Base-by-base conservation (phyloP, 2,888 invertebrate genomes). In the Pseudeuparius sepicola region DNA sequence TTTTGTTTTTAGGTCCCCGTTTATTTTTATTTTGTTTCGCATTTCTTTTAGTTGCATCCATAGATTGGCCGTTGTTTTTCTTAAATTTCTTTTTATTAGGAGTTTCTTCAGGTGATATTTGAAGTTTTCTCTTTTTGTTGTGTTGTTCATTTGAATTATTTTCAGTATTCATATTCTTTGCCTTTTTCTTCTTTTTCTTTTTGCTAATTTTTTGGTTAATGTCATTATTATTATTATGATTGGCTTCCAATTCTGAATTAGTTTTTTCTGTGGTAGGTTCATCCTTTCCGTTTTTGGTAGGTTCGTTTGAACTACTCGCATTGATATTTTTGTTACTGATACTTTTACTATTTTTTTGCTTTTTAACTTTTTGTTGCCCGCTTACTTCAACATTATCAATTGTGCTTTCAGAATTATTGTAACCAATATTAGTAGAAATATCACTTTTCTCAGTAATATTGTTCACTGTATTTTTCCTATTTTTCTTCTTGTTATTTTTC, bases 21-120 rank as follows among this genome's bases (percentile, higher is more conserved):
- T 51, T 54, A 31, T 56, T 55, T 39, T 53, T 48, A 40, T 55
- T 57, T 39, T 18, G 4, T 15, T 32, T 54, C 56, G 53, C 49
- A 37, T 41, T 43, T 27, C 29, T 25, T 38, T 39, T 9, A 14
- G 15, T 25, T 27, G 31, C 35, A 12, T 12, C 26, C 7, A 7
- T 20, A 20, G 6, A 7, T 7, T 7, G 7, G 6, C 7, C 10
- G 15, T 23, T 31, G 30, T 15, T 34, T 27, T 11, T 33, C 26
- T 24, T 6, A 13, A 10, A n/a, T 31, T 9, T 29, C 24, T 14
- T 14, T 28, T 28, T 5, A 12, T 28, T 28, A 14, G 5, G 4
- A n/a, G 14, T 4, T 24, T 11, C 25, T 24, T 24, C 7, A 7
- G 9, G 20, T 24, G 25, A 6, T 4, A 20, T n/a, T n/a, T n/a